Conservation (phyloP, 2,113 vertebrate species). For the Symphodus melops region DNA sequence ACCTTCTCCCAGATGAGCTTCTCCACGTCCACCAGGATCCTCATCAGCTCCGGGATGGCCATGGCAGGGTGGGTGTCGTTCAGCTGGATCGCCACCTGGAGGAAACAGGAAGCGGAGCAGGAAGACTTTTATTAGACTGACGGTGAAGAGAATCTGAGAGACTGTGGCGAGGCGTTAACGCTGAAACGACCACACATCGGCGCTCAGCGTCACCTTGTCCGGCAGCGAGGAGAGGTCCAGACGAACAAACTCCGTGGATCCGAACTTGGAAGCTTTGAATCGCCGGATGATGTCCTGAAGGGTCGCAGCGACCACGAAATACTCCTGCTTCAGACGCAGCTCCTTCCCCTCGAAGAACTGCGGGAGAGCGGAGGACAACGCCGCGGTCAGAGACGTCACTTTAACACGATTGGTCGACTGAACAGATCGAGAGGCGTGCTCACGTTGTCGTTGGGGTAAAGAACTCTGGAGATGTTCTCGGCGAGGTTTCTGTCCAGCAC, state of each 20-base stretch:
- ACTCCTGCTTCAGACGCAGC: slow-evolving; percentile 93
- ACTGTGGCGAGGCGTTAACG: too few relatives aligned
- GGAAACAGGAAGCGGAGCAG: background rate
- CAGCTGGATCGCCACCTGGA: slow-evolving; percentile 94
- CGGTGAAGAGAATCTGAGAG: too few relatives aligned
- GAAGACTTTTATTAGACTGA: too few relatives aligned
- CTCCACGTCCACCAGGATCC: slow-evolving; percentile 89
- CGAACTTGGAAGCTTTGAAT: slow-evolving; percentile 94
- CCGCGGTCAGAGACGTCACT: background rate
- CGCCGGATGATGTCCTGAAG: slow-evolving; percentile 93
- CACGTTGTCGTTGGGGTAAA: slow-evolving; percentile 94
- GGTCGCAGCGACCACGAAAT: slow-evolving; percentile 92
- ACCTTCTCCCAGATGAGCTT: slow-evolving; percentile 88
- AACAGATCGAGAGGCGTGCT: slow-evolving; percentile 56
- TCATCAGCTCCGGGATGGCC: slow-evolving; percentile 93
- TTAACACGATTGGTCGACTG: too few relatives aligned
- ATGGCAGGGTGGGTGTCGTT: slow-evolving; percentile 94
- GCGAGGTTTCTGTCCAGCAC: slow-evolving; percentile 92
- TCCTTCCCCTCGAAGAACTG: slow-evolving; percentile 96
- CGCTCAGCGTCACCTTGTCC: too few relatives aligned
- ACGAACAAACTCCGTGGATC: slow-evolving; percentile 88
- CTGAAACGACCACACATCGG: too few relatives aligned
- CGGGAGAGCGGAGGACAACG: background rate
- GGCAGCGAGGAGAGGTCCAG: slow-evolving; percentile 87
- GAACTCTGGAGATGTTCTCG: slow-evolving; percentile 94